Percentiles rank a stretch among this genome's conserved stretches.
phyloP scores from a whole-genome alignment of 2,797 vertebrate species.

The Urosaurus nigricauda region DNA sequence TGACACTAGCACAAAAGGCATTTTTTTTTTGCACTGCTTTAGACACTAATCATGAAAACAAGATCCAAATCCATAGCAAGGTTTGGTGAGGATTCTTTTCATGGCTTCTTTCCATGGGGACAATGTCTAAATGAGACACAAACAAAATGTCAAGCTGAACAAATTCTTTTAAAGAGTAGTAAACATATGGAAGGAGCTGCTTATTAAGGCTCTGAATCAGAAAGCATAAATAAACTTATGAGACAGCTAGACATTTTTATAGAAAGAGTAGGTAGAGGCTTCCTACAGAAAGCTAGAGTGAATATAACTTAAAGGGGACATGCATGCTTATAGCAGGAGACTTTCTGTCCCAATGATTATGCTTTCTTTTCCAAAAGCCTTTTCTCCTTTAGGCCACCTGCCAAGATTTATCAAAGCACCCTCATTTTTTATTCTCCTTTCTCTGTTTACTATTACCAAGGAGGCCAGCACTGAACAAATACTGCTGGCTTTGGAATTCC shows the following conservation, averaged over 20 bases:
- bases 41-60: neutral
- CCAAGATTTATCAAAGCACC: slow-evolving; percentile 37
- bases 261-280: slow-evolving; percentile 39
- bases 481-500: neutral
- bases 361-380: slow-evolving; percentile 23
- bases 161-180: slow-evolving; percentile 42
- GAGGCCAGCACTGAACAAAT: slow-evolving; percentile 29
- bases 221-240: slow-evolving; percentile 54
- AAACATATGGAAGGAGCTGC: slow-evolving; percentile 42
- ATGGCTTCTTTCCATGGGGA: slow-evolving; percentile 26
- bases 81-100: slow-evolving; percentile 6
- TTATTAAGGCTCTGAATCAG: slow-evolving; percentile 50
- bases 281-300: neutral
- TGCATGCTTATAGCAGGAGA: slow-evolving; percentile 35
- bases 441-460: slow-evolving; percentile 25
- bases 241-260: slow-evolving; percentile 49
- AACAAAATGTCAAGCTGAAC: slow-evolving; percentile 44
- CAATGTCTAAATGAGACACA: slow-evolving; percentile 20
- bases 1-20: neutral
- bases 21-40: neutral
- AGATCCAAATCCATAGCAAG: slow-evolving; percentile 21
- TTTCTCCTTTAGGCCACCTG: neutral
- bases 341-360: slow-evolving; percentile 32
- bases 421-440: slow-evolving; percentile 28
- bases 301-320: slow-evolving; percentile 26